phyloP scores from a whole-genome alignment of 2,888 invertebrate genomes.

The Piscicola geometra region DNA sequence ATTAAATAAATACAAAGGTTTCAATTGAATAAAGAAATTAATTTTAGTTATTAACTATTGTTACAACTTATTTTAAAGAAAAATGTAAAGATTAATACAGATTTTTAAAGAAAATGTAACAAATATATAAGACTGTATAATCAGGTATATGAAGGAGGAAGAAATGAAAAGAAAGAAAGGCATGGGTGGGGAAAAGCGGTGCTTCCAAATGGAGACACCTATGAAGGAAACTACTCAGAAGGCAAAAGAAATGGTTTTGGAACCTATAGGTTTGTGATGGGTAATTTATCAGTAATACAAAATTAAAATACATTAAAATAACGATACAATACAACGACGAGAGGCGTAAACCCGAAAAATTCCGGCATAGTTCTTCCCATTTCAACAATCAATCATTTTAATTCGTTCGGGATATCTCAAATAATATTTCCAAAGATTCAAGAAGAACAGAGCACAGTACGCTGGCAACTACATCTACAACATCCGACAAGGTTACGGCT shows the following conservation, averaged over 20 bases:
- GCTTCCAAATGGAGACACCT: conserved; percentile 80
- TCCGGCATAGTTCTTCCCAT: too few species aligned
- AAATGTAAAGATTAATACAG: too few species aligned
- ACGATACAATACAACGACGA: too few species aligned
- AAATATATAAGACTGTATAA: background rate
- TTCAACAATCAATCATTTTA: too few species aligned
- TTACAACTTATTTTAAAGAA: too few species aligned
- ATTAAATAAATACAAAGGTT: background rate
- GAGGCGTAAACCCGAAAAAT: too few species aligned
- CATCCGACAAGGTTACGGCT: conserved; percentile 76
- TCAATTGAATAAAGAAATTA: too few species aligned
- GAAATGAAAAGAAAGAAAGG: conserved; percentile 71
- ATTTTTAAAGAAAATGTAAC: background rate
- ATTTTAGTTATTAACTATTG: too few species aligned
- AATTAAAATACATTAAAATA: too few species aligned
- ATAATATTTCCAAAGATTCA: conserved; percentile 49
- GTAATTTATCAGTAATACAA: too few species aligned
- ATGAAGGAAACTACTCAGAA: conserved; percentile 74
- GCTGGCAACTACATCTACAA: conserved; percentile 70
- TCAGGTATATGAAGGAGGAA: conserved; percentile 73
- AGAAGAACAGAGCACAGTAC: conserved; percentile 62
- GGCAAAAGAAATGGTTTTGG: conserved; percentile 78
- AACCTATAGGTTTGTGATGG: conserved; percentile 69
- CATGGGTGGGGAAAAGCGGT: conserved; percentile 79
- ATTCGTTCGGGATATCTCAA: too few species aligned